These are phyloP conservation scores for Spodoptera frugiperda DNA, from an alignment of 1,140 invertebrate species.

Conservation along the genomic window DNA sequence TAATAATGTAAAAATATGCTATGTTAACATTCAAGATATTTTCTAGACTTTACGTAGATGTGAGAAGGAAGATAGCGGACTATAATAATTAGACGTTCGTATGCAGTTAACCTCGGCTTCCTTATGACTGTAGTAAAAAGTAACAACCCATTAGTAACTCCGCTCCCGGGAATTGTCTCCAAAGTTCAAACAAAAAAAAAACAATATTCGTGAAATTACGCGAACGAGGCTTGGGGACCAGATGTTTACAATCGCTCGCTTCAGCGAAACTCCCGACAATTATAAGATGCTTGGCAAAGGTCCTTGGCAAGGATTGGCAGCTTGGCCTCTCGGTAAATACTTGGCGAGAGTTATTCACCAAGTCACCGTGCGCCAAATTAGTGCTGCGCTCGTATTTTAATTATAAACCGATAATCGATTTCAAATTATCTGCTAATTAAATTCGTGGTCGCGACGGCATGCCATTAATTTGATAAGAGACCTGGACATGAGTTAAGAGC, in stretches of 20 bases:
- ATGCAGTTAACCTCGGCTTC: slow-evolving; percentile 18
- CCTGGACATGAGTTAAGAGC: not conserved
- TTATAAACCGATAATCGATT: slow-evolving; percentile 43
- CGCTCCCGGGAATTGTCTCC: slow-evolving; percentile 14
- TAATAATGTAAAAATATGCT: not conserved
- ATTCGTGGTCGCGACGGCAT: slow-evolving; percentile 32
- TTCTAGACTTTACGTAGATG: slow-evolving; percentile 14
- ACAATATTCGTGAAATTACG: slow-evolving; percentile 37
- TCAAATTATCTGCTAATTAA: slow-evolving; percentile 43
- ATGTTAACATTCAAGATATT: not conserved
- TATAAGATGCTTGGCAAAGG: slow-evolving; percentile 37
- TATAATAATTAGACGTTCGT: slow-evolving; percentile 29
- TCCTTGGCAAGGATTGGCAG: slow-evolving; percentile 21
- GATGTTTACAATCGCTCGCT: slow-evolving; percentile 60
- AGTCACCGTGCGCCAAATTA: slow-evolving; percentile 25
- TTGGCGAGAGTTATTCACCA: slow-evolving; percentile 15
- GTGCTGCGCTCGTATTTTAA: slow-evolving; percentile 31
- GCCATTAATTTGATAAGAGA: slow-evolving; percentile 18
- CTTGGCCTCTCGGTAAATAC: slow-evolving; percentile 27
- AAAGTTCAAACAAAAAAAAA: slow-evolving; percentile 18
- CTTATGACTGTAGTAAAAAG: slow-evolving; percentile 25
- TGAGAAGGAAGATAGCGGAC: slow-evolving; percentile 2
- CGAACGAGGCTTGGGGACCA: slow-evolving; percentile 41
- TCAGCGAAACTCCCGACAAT: slow-evolving; percentile 47
- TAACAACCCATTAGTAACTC: slow-evolving; percentile 26